These are phyloP conservation scores for Euplagia quadripunctaria DNA, from an alignment of 2,888 invertebrate species.

Conservation along the genomic window DNA sequence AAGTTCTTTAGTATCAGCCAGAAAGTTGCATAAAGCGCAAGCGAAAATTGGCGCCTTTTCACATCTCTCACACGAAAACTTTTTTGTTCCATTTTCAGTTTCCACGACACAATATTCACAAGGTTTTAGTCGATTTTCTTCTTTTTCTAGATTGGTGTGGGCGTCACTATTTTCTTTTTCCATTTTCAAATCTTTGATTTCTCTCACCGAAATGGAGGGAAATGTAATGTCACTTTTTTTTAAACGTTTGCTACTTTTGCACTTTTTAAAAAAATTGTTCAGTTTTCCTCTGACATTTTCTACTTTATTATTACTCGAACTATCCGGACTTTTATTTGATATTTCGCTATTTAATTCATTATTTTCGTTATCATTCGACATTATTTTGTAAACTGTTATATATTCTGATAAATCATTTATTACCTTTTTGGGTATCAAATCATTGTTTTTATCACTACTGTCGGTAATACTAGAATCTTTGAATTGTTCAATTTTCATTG, in stretches of 20 bases:
- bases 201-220: conserved; percentile 27
- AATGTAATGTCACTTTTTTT: conserved; percentile 23
- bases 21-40: conserved; percentile 39
- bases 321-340: conserved; percentile 10
- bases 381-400: conserved; percentile 60
- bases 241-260: conserved; percentile 47
- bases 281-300: conserved; percentile 31
- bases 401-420: conserved; percentile 45
- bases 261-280: conserved; percentile 58
- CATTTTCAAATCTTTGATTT: conserved; percentile 33
- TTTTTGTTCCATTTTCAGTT: conserved; percentile 24
- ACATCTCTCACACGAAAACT: conserved; percentile 36
- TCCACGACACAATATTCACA: conserved; percentile 33
- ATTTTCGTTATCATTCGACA: conserved; percentile 30
- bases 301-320: conserved; percentile 24
- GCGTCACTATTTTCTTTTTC: conserved; percentile 27
- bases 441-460: conserved; percentile 10
- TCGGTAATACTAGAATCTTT: conserved; percentile 13
- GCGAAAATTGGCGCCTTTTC: conserved; percentile 31
- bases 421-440: conserved; percentile 19
- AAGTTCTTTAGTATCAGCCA: conserved; percentile 28
- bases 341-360: conserved; percentile 2
- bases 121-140: conserved; percentile 37
- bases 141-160: conserved; percentile 13
- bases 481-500: conserved; percentile 13